Evolutionary conservation across 2,797 vertebrate genomes (phyloP), one percentile per base, ranked within the genome.

Genomic region (Meriones psammophilus): DNA sequence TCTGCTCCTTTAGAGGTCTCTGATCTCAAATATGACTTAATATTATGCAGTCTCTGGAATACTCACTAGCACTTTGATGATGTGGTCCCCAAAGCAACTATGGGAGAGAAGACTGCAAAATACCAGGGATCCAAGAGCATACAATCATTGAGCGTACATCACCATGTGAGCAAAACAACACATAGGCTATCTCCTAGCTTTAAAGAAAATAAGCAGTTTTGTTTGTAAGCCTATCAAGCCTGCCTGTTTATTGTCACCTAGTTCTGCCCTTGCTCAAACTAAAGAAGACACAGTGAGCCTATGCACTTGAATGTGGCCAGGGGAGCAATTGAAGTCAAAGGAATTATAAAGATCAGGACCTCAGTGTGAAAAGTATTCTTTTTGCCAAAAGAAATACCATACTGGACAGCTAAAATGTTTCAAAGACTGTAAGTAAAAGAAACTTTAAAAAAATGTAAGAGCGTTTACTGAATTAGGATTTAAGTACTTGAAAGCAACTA

Each of bases 401-500:
- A 6, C 12, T 81, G 5, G 26, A 1, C 5, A 93, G 13, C 2
- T 36, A 66, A 95, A 94, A 88, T 42, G 18, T 68, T 92, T 89
- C 64, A 84, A 71, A 78, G 39, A 77, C 7, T 26, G 0, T 66
- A 89, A 60, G 13, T 94, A 30, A 88, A 92, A 94, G 24, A 94
- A 93, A 93, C 30, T 17, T 56, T 28, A 36, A 54, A 84, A 87
- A 94, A 89, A 7, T 33, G 2, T 83, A 69, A 73, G 39, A 79
- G 76, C 8, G 62, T 94, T 81, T 54, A 68, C 20, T 73, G 30
- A 7, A 78, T 77, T 85, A 36, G 4, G 93, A 89, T 79, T 95
- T 78, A 78, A 95, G 66, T 88, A 89, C 62, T 50, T 88, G 58
- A 95, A 77, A 88, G 73, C 30, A 95, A 73, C 3, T 24, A 33